Evolutionary conservation across 1,140 invertebrate genomes (phyloP).

Genomic region (Himalopsyche phryganea): DNA sequence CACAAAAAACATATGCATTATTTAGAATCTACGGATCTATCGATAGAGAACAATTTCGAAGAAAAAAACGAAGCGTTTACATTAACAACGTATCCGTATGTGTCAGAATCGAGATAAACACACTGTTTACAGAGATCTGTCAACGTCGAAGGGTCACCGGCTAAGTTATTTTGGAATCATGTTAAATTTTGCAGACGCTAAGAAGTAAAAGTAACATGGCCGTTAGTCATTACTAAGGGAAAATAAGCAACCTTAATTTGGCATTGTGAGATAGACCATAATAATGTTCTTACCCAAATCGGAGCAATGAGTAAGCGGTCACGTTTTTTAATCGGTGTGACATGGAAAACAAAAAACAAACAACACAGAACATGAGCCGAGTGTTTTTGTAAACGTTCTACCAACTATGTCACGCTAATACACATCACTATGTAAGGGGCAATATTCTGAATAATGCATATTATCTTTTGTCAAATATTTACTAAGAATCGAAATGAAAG

Average conservation of each 20-base stretch:
- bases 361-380: constrained; percentile 33
- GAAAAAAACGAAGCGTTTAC: no score
- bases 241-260: constrained; percentile 31
- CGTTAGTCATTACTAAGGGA: constrained; percentile 33
- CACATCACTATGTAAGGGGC: background rate
- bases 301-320: constrained; percentile 34
- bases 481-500: no score
- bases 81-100: background rate
- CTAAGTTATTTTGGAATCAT: no score
- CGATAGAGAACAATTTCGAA: no score
- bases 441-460: constrained; percentile 33
- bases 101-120: background rate
- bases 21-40: constrained; percentile 21
- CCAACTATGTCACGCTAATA: constrained; percentile 5
- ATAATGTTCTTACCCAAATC: constrained; percentile 33
- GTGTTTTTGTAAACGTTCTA: constrained; percentile 30
- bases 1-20: constrained; percentile 34
- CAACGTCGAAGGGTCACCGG: no score
- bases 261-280: constrained; percentile 32
- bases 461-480: constrained; percentile 17
- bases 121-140: constrained; percentile 9
- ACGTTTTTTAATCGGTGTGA: constrained; percentile 33
- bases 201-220: constrained; percentile 9
- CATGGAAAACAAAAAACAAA: constrained; percentile 36
- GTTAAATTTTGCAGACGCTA: no score